phyloP scores from a whole-genome alignment of 2,113 vertebrate genomes.

The Paratilapia polleni region DNA sequence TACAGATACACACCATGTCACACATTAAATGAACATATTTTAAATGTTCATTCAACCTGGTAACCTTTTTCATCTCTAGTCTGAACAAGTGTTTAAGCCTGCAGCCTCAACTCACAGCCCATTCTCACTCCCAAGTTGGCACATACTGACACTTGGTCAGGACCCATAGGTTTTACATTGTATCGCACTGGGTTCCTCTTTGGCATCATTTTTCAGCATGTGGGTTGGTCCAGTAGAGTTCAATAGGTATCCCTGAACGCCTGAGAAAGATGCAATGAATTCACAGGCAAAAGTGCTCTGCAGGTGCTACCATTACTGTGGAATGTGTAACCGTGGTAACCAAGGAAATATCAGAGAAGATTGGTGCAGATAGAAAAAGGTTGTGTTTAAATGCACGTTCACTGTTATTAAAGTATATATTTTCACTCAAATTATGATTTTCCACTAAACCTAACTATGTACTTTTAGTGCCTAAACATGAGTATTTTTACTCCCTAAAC shows the following conservation, averaged over 20 bases:
- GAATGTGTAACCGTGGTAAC: neutral
- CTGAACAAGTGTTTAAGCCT: slow-evolving; percentile 27
- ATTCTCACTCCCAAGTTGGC: neutral
- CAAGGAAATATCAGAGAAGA: neutral
- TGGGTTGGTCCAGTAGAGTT: neutral
- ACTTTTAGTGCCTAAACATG: neutral
- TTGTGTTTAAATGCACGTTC: neutral
- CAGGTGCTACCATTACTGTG: neutral
- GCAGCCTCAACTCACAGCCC: neutral
- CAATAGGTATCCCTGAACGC: neutral
- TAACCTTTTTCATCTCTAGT: neutral
- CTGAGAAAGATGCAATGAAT: neutral
- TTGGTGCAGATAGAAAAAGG: neutral
- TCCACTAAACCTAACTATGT: neutral
- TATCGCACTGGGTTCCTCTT: neutral
- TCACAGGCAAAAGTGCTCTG: neutral
- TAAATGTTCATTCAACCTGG: slow-evolving; percentile 7
- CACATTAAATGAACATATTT: neutral
- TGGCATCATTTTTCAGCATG: neutral
- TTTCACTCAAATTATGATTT: neutral
- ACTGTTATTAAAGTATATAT: neutral
- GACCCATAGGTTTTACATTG: neutral
- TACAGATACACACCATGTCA: neutral
- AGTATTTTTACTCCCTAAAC: neutral
- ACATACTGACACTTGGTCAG: neutral